phyloP scores from a whole-genome alignment of 2,113 vertebrate species.

The Tautogolabrus adspersus region DNA sequence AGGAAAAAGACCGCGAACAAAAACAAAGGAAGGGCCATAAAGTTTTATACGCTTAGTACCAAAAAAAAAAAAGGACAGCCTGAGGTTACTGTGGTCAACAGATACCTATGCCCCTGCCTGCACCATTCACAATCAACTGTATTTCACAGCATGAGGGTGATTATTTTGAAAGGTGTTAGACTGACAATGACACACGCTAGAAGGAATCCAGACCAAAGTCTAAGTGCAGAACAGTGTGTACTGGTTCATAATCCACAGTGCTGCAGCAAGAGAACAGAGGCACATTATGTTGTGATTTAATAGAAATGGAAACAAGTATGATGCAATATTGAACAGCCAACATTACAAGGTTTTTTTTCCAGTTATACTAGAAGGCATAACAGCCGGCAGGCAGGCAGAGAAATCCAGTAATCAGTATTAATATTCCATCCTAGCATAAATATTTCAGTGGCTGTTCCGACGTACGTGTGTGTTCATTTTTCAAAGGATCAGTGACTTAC shows the following conservation, averaged over 20 bases:
- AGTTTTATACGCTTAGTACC: slow-evolving; percentile 22
- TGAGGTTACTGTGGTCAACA: slow-evolving; percentile 34
- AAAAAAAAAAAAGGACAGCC: slow-evolving; percentile 38
- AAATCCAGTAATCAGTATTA: slow-evolving; percentile 72
- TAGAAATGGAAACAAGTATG: slow-evolving; percentile 51
- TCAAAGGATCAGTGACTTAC: slow-evolving; percentile 58
- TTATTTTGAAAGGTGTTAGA: slow-evolving; percentile 55
- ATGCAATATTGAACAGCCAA: slow-evolving; percentile 69
- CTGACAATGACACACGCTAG: slow-evolving; percentile 40
- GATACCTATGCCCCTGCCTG: slow-evolving; percentile 48
- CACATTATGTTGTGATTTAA: slow-evolving; percentile 52
- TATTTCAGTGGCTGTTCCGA: slow-evolving; percentile 68
- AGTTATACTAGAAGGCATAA: slow-evolving; percentile 51
- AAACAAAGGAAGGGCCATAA: slow-evolving; percentile 3
- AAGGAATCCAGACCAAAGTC: slow-evolving; percentile 21
- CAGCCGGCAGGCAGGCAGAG: slow-evolving; percentile 44
- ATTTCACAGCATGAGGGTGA: slow-evolving; percentile 35
- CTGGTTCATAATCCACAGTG: slow-evolving; percentile 32
- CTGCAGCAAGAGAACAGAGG: slow-evolving; percentile 36
- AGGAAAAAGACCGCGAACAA: slow-evolving; percentile 6
- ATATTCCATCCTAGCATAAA: slow-evolving; percentile 72
- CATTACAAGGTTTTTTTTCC: slow-evolving; percentile 32
- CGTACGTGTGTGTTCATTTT: slow-evolving; percentile 60
- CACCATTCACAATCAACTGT: slow-evolving; percentile 19
- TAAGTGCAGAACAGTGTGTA: slow-evolving; percentile 19